Evolutionary conservation across 2,113 vertebrate species (phyloP).

Genomic region (Oriolus oriolus): DNA sequence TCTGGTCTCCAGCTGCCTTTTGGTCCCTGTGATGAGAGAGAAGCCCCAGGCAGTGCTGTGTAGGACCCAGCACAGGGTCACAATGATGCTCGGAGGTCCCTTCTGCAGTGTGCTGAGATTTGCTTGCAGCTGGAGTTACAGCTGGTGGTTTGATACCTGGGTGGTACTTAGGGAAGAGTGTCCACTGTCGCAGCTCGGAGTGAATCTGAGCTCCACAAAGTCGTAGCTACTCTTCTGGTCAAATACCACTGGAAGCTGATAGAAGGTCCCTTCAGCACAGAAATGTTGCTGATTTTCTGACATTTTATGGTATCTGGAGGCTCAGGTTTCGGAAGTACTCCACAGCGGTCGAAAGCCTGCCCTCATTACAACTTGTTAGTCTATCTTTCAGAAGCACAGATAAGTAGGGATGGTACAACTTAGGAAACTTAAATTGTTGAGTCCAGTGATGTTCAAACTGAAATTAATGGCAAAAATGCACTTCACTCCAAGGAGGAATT

Average conservation of each 20-base stretch:
- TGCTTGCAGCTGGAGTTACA: background rate
- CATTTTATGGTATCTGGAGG: background rate
- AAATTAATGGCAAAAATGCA: background rate
- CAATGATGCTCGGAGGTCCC: accelerated
- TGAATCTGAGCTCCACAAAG: background rate
- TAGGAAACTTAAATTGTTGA: background rate
- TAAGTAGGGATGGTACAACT: background rate
- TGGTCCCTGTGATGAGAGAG: background rate
- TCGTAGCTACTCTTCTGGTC: background rate
- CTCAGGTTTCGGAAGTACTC: background rate
- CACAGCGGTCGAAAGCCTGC: background rate
- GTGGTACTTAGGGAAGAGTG: background rate
- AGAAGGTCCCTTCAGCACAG: background rate
- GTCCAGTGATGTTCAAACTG: background rate
- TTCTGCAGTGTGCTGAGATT: background rate
- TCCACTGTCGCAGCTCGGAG: background rate
- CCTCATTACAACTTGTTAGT: accelerated
- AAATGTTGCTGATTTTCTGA: background rate
- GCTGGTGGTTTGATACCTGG: background rate
- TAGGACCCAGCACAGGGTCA: too few relatives aligned
- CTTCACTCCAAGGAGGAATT: background rate
- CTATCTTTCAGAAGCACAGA: background rate
- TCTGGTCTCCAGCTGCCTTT: background rate
- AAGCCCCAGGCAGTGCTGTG: background rate
- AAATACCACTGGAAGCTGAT: background rate